Conservation (phyloP, 2,113 vertebrate species). For the Alethe diademata region DNA sequence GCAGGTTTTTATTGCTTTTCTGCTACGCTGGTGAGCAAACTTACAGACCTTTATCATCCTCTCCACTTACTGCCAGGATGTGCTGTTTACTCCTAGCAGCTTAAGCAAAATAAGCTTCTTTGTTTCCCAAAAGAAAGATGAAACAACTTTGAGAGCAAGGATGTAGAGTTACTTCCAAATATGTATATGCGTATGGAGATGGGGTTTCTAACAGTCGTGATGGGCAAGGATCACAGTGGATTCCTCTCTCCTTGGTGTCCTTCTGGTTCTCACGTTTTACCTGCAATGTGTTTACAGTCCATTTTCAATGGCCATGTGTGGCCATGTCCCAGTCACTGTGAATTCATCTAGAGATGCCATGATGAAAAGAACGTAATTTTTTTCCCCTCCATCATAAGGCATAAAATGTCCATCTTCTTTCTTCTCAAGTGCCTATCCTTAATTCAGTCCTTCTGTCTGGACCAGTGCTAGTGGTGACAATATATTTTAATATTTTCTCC, state of each 20-base stretch:
- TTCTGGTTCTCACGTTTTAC: background rate
- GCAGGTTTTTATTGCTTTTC: background rate
- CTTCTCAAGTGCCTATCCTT: background rate
- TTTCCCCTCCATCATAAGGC: background rate
- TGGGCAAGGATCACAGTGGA: background rate
- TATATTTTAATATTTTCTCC: background rate
- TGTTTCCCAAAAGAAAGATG: background rate
- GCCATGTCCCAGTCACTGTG: background rate
- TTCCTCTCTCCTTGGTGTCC: background rate
- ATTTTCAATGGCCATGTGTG: background rate
- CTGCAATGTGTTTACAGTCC: background rate
- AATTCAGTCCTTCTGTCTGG: background rate
- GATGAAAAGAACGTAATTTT: background rate
- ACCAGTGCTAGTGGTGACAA: background rate
- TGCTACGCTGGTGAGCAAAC: background rate
- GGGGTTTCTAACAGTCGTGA: background rate
- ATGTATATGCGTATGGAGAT: background rate
- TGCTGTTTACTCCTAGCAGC: background rate
- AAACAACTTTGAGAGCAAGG: background rate
- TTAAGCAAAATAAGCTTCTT: background rate
- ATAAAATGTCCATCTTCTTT: background rate
- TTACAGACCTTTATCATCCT: background rate
- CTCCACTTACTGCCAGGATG: background rate
- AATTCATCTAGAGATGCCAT: background rate
- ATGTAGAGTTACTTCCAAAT: background rate